Evolutionary conservation across 2,797 vertebrate genomes (phyloP).

Genomic region (Pogonophryne albipinna): DNA sequence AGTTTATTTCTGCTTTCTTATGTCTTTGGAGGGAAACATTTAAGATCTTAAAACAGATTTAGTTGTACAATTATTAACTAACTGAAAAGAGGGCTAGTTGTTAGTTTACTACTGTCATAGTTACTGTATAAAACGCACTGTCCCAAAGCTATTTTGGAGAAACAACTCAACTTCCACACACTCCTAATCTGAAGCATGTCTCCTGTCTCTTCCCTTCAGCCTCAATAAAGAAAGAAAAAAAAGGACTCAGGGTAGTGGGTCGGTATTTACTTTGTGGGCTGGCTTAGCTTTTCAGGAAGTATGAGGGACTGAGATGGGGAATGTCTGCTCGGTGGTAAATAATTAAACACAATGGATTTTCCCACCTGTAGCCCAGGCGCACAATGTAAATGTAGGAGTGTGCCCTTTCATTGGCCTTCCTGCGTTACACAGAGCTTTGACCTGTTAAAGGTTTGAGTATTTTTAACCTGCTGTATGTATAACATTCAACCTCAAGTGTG

Average conservation of each 20-base stretch:
- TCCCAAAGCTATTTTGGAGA: not conserved
- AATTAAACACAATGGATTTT: conserved; percentile 87
- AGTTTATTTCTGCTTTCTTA: not conserved
- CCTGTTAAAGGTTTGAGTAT: conserved; percentile 43
- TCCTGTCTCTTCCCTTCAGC: not conserved
- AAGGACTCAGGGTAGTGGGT: not conserved
- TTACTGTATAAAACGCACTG: not conserved
- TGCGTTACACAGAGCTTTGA: conserved; percentile 45
- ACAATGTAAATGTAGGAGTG: conserved; percentile 72
- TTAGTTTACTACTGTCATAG: too few species aligned
- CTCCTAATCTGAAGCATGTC: not conserved
- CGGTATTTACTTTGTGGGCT: conserved; percentile 18
- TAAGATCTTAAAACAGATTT: not conserved
- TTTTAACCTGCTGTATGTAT: conserved; percentile 56
- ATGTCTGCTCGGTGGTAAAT: conserved; percentile 79
- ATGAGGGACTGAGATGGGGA: conserved; percentile 66
- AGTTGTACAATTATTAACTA: not conserved
- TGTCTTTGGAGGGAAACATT: not conserved
- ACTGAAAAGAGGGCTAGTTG: too few species aligned
- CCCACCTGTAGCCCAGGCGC: conserved; percentile 75
- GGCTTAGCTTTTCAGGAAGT: conserved; percentile 63
- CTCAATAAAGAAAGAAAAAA: conserved; percentile 1
- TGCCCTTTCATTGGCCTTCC: conserved; percentile 75
- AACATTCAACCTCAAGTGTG: conserved; percentile 41
- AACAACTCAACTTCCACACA: not conserved